These are phyloP conservation scores for Anastatus disparis DNA, from an alignment of 1,140 invertebrate species.

Conservation along the genomic window DNA sequence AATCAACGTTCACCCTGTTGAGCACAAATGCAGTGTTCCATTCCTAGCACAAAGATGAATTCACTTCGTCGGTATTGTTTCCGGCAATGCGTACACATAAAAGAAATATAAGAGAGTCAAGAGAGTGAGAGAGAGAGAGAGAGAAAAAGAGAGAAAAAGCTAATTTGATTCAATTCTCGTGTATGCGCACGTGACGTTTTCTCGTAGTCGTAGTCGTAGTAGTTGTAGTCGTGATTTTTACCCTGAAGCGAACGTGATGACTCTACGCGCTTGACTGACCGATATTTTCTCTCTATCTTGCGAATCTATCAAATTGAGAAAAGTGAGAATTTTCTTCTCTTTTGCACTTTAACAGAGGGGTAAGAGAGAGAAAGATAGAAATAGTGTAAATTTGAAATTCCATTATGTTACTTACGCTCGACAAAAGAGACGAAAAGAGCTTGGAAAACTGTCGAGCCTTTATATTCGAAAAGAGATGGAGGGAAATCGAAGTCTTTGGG, in stretches of 20 bases:
- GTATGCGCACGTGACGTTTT: neutral
- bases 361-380: neutral
- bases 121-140: neutral
- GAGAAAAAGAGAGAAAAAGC: neutral
- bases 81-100: neutral
- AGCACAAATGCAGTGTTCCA: neutral
- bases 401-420: neutral
- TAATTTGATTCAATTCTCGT: slow-evolving; percentile 16
- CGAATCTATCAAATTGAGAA: no score
- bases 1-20: neutral
- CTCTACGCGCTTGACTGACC: neutral
- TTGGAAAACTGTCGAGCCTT: neutral
- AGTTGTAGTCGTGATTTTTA: neutral
- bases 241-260: neutral
- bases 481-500: neutral
- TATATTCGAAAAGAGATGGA: no score
- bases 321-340: neutral
- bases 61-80: neutral
- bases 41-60: neutral
- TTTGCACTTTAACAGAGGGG: neutral
- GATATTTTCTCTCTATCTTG: neutral
- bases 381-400: slow-evolving; percentile 11
- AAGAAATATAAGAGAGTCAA: neutral
- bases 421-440: slow-evolving; percentile 18
- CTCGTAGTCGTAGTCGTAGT: no score